These are phyloP conservation scores for Ceyx margarethae DNA, from an alignment of 2,113 vertebrate species.

Conservation along the genomic window DNA sequence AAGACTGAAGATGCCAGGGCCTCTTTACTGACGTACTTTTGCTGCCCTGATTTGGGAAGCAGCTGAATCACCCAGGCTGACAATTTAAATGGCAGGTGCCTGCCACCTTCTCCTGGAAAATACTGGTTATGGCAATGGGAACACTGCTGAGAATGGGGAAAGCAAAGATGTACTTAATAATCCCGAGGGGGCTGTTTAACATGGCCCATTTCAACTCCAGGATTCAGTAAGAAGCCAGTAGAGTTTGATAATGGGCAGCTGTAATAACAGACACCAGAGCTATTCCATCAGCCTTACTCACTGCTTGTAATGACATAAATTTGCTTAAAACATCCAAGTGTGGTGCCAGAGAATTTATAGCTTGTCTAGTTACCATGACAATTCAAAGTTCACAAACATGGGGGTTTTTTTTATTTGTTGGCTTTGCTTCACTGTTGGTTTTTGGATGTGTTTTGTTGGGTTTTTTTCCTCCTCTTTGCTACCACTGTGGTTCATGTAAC, in stretches of 20 bases:
- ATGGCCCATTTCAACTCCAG: neutral
- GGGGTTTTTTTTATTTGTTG: neutral
- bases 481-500: neutral
- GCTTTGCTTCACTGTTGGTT: neutral
- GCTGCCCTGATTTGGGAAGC: neutral
- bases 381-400: neutral
- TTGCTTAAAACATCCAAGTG: constrained; percentile 3
- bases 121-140: neutral
- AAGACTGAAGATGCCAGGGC: neutral
- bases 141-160: neutral
- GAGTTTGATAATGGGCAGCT: constrained; percentile 18
- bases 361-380: neutral
- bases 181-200: neutral
- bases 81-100: neutral
- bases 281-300: constrained; percentile 17
- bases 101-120: neutral
- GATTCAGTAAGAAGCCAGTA: neutral
- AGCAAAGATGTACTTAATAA: neutral
- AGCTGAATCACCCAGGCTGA: neutral
- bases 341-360: constrained; percentile 2
- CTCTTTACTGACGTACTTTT: rapidly evolving
- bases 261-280: constrained; percentile 3
- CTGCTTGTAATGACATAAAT: constrained; percentile 11
- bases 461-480: neutral
- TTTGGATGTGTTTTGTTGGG: neutral